A percentile compares a stretch with the other conserved stretches of the same genome.
phyloP scores from a whole-genome alignment of 2,797 vertebrate species.

The Eurystomus glaucurus region DNA sequence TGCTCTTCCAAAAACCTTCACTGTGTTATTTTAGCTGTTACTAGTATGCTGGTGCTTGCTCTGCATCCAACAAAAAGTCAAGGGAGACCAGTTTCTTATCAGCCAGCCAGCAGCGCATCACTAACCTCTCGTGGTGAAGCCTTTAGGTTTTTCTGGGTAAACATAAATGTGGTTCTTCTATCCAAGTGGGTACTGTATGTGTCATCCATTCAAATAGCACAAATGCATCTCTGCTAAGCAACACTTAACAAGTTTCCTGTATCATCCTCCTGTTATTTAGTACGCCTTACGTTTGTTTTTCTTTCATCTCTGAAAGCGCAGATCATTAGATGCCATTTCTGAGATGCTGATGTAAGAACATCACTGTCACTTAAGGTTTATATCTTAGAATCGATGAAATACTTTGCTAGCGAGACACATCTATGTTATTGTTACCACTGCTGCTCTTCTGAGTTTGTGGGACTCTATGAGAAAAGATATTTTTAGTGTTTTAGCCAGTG shows the following conservation, averaged over 20 bases:
- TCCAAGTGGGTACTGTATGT: not conserved
- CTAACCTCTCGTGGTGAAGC: not conserved
- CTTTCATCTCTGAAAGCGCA: conserved; percentile 61
- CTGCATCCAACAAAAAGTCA: not conserved
- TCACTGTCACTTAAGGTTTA: not conserved
- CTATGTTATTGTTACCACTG: not conserved
- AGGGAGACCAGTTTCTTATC: not conserved
- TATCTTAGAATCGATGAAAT: not conserved
- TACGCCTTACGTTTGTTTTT: conserved; percentile 36
- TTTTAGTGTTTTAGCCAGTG: not conserved
- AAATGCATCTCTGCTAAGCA: conserved; percentile 9
- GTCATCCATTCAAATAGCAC: conserved; percentile 4
- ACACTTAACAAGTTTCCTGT: not conserved
- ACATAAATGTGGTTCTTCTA: not conserved
- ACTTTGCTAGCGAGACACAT: not conserved
- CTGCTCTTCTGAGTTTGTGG: not conserved
- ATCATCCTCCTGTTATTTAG: conserved; percentile 24
- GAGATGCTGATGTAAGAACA: not conserved
- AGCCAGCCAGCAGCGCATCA: not conserved
- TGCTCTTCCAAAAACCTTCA: not conserved
- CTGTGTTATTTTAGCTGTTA: not conserved
- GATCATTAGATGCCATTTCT: conserved; percentile 38
- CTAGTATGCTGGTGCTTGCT: not conserved
- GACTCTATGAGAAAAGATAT: not conserved
- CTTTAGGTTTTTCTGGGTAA: not conserved